Percentiles rank a stretch among this genome's conserved stretches.
phyloP scores from a whole-genome alignment of 2,797 vertebrate species.

The Sus cebifrons region DNA sequence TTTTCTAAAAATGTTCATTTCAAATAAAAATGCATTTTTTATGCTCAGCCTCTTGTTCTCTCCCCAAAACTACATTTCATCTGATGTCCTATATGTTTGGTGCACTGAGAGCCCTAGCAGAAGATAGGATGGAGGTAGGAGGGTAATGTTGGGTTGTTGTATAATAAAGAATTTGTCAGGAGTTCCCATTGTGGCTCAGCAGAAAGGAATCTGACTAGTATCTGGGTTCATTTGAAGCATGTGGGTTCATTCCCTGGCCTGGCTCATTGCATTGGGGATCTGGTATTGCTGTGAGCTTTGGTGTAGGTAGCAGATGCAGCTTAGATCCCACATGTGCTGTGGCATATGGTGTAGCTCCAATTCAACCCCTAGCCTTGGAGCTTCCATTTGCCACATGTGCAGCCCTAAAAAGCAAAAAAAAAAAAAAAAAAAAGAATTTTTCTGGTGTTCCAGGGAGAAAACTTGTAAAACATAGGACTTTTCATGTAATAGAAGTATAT shows the following conservation, averaged over 20 bases:
- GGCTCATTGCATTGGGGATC: too few species aligned
- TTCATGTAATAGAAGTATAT: neutral
- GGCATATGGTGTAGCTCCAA: too few species aligned
- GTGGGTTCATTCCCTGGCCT: too few species aligned
- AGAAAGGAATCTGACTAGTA: too few species aligned
- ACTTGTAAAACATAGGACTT: neutral
- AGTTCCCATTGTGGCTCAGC: too few species aligned
- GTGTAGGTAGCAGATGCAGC: too few species aligned
- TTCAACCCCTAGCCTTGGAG: too few species aligned
- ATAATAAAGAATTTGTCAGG: neutral
- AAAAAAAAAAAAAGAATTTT: neutral
- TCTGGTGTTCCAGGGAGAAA: neutral
- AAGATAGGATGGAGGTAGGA: neutral
- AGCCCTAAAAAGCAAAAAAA: too few species aligned
- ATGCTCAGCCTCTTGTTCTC: neutral
- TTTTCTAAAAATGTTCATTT: neutral
- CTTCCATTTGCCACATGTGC: too few species aligned
- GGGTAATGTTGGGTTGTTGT: neutral
- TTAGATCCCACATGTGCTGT: too few species aligned
- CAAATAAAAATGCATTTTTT: neutral
- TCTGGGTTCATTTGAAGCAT: too few species aligned
- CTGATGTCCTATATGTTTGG: neutral
- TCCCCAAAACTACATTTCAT: neutral
- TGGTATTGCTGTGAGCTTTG: too few species aligned
- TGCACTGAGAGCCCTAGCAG: neutral